Conservation (phyloP, 1,140 invertebrate genomes). For the Pseudomyrmex pallidus region DNA sequence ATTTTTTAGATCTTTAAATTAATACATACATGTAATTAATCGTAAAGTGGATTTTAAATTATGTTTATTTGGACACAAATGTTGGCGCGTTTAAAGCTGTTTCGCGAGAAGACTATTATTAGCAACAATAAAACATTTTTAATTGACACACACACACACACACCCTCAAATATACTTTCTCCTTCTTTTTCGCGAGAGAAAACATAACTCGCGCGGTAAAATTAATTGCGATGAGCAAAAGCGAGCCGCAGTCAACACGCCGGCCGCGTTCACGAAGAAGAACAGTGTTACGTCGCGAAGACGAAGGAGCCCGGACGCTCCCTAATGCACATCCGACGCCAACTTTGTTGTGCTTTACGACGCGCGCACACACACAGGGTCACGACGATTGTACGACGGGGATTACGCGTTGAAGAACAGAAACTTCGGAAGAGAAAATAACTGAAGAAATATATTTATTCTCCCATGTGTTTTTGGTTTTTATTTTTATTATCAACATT, state of each 20-base stretch:
- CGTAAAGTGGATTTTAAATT: neutral
- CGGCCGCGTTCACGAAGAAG: neutral
- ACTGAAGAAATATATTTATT: no score
- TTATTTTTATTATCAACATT: no score
- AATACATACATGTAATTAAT: neutral
- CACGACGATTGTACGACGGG: no score
- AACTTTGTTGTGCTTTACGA: constrained; percentile 34
- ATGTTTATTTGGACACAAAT: neutral
- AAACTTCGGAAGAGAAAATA: no score
- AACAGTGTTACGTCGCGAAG: constrained; percentile 64
- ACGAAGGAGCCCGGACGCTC: constrained; percentile 52
- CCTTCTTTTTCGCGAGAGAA: neutral
- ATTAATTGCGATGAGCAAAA: neutral
- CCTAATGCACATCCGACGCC: constrained; percentile 71
- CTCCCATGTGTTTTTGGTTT: no score
- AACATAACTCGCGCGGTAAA: constrained; percentile 1
- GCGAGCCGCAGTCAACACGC: neutral
- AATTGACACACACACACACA: neutral
- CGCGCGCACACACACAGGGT: no score
- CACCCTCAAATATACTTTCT: neutral
- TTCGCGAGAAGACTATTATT: neutral
- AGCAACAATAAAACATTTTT: neutral
- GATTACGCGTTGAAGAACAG: no score
- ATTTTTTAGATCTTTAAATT: neutral
- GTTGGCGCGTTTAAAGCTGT: neutral